Conservation (phyloP, 2,888 invertebrate species). For the Zygogramma bicolorata region DNA sequence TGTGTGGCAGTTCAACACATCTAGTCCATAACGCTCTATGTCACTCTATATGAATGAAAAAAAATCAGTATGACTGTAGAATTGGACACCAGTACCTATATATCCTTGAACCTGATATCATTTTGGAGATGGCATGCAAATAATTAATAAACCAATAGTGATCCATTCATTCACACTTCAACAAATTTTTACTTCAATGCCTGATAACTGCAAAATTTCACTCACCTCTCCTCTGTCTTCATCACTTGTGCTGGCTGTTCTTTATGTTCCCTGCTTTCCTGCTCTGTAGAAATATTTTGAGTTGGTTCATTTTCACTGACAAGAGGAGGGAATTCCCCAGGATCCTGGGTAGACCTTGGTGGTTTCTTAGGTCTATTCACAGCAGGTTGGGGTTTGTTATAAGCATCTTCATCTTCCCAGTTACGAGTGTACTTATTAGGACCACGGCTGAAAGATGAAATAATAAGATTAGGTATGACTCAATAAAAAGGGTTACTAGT, state of each 20-base stretch:
- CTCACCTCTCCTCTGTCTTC: constrained; percentile 39
- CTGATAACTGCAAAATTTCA: neutral
- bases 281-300: constrained; percentile 26
- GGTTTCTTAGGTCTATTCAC: constrained; percentile 48
- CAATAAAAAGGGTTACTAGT: neutral
- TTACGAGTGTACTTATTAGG: constrained; percentile 92
- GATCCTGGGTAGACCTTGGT: constrained; percentile 46
- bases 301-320: constrained; percentile 34
- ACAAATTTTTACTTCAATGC: too few relatives aligned
- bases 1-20: too few relatives aligned
- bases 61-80: too few relatives aligned
- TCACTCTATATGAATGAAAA: too few relatives aligned
- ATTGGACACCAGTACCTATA: too few relatives aligned
- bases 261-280: constrained; percentile 25
- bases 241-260: constrained; percentile 21
- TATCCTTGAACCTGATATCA: too few relatives aligned
- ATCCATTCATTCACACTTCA: too few relatives aligned
- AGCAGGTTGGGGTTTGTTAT: constrained; percentile 71
- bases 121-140: too few relatives aligned
- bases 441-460: constrained; percentile 80
- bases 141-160: too few relatives aligned
- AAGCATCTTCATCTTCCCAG: constrained; percentile 94
- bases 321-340: constrained; percentile 57
- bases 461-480: too few relatives aligned
- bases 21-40: too few relatives aligned